Evolutionary conservation across 2,113 vertebrate species (phyloP).

Genomic region (Carettochelys insculpta): DNA sequence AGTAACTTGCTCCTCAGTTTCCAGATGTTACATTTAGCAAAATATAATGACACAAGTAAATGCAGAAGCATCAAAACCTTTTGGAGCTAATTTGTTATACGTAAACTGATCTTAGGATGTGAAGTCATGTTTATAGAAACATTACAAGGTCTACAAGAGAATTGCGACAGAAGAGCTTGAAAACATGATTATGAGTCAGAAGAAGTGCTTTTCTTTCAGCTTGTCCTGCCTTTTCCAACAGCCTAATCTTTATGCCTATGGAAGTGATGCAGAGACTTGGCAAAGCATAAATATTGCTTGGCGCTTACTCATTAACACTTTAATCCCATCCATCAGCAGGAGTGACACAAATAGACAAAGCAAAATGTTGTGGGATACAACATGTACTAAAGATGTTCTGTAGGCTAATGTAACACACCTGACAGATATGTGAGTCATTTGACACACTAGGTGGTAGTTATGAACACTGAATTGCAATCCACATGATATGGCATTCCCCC

Average conservation of each 20-base stretch:
- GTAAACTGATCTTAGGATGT: conserved; percentile 77
- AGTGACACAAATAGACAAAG: conserved; percentile 77
- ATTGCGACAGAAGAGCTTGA: conserved; percentile 54
- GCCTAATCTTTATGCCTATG: conserved; percentile 67
- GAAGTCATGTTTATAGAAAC: conserved; percentile 71
- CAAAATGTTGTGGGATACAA: conserved; percentile 58
- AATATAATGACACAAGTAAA: conserved; percentile 73
- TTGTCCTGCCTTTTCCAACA: conserved; percentile 68
- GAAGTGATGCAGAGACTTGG: conserved; percentile 70
- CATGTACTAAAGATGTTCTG: conserved; percentile 68
- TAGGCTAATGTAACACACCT: conserved; percentile 73
- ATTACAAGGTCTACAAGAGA: conserved; percentile 55
- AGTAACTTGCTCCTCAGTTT: conserved; percentile 63
- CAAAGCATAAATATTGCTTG: conserved; percentile 75
- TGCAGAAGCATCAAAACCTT: conserved; percentile 67
- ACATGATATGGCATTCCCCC: conserved; percentile 56
- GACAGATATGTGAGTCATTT: conserved; percentile 78
- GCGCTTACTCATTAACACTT: conserved; percentile 76
- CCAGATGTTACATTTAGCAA: conserved; percentile 59
- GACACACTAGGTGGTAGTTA: conserved; percentile 65
- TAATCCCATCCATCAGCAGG: conserved; percentile 71
- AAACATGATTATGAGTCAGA: conserved; percentile 69
- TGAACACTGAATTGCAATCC: conserved; percentile 61
- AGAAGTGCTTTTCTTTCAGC: conserved; percentile 69
- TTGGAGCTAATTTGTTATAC: conserved; percentile 78